These are phyloP conservation scores for Caenorhabditis sp. DNA, from an alignment of 2,888 invertebrate species.

Conservation along the genomic window DNA sequence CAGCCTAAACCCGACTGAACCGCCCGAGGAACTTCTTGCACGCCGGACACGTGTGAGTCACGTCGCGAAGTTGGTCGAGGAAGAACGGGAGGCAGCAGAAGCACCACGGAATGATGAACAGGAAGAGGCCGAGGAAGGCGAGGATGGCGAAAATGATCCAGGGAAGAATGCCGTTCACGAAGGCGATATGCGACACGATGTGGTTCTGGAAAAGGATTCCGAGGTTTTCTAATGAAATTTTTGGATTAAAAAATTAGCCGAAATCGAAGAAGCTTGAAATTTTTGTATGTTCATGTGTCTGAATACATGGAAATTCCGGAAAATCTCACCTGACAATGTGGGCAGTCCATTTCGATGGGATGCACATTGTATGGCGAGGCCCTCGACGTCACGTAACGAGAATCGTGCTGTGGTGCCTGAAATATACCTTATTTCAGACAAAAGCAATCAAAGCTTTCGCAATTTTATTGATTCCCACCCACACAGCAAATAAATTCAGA, in stretches of 20 bases:
- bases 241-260: too few species aligned
- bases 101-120: conserved; percentile 80
- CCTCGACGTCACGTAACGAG: conserved; percentile 40
- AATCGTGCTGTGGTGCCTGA: conserved; percentile 39
- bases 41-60: conserved; percentile 80
- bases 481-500: neutral
- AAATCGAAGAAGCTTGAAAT: too few species aligned
- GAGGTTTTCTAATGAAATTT: neutral
- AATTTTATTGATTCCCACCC: neutral
- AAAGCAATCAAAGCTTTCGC: neutral
- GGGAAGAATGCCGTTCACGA: conserved; percentile 77
- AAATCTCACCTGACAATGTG: conserved; percentile 77
- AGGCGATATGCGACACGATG: conserved; percentile 79
- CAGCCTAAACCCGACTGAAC: conserved; percentile 62
- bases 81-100: conserved; percentile 80
- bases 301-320: neutral
- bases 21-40: conserved; percentile 80
- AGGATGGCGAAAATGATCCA: conserved; percentile 73
- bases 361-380: conserved; percentile 70
- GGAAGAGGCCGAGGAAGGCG: conserved; percentile 80
- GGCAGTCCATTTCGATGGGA: conserved; percentile 82
- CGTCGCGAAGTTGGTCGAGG: conserved; percentile 79
- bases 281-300: too few species aligned
- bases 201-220: conserved; percentile 72
- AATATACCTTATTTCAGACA: too few species aligned